Evolutionary conservation across 1,140 invertebrate genomes (phyloP).

Genomic region (Oryctes rhinoceros): DNA sequence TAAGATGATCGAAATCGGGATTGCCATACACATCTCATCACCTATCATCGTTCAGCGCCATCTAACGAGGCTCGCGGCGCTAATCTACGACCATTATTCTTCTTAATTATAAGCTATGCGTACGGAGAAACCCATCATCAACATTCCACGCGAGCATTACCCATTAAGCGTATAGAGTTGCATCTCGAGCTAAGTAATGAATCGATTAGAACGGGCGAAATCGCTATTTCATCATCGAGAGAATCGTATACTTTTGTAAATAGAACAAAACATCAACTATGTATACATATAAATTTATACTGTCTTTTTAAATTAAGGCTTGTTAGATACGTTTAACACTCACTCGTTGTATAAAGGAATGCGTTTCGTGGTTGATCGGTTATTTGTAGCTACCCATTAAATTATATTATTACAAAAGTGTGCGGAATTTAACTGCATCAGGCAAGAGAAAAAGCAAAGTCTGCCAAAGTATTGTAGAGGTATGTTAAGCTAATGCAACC

Average conservation of each 20-base stretch:
- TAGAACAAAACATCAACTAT: too few relatives aligned
- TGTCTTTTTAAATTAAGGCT: too few relatives aligned
- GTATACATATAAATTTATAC: too few relatives aligned
- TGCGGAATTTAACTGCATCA: too few relatives aligned
- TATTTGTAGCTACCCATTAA: too few relatives aligned
- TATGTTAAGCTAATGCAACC: too few relatives aligned
- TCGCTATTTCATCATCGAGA: background rate
- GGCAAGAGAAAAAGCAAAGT: too few relatives aligned
- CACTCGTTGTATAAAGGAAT: too few relatives aligned
- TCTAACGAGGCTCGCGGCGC: background rate
- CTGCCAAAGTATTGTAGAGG: too few relatives aligned
- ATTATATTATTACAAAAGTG: too few relatives aligned
- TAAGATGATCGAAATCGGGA: background rate
- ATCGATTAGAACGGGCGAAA: background rate
- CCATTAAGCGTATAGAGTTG: background rate
- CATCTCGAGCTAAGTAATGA: background rate
- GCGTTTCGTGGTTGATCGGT: too few relatives aligned
- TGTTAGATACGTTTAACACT: too few relatives aligned
- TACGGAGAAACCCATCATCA: background rate
- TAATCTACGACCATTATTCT: constrained; percentile 6
- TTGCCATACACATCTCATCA: background rate
- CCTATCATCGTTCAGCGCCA: background rate
- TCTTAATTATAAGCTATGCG: constrained; percentile 11
- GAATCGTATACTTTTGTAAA: background rate
- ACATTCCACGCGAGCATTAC: background rate